These are phyloP conservation scores for Glyphotaelius pellucidus DNA, from an alignment of 2,888 invertebrate genomes.

Conservation along the genomic window DNA sequence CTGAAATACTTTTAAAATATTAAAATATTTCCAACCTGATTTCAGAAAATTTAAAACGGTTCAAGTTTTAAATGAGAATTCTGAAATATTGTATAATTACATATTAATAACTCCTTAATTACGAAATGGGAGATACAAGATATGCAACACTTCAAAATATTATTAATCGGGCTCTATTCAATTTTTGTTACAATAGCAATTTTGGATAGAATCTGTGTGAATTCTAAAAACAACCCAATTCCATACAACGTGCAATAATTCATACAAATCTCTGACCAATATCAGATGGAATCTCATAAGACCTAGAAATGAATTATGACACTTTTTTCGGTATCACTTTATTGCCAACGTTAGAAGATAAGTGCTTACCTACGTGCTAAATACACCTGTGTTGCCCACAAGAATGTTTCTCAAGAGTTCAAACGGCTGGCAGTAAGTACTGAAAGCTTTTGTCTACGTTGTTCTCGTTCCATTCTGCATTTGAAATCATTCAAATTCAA, in stretches of 20 bases:
- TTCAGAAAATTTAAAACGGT: too few relatives aligned
- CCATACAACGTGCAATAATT: slow-evolving; percentile 5
- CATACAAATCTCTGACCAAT: not conserved
- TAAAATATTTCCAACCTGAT: too few relatives aligned
- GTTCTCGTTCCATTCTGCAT: not conserved
- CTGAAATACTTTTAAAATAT: too few relatives aligned
- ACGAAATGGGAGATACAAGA: not conserved
- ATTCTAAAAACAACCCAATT: not conserved
- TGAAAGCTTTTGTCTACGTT: not conserved
- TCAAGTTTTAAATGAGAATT: not conserved
- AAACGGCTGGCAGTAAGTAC: not conserved
- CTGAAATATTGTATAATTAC: not conserved
- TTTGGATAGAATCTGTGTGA: slow-evolving; percentile 4
- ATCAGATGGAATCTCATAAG: not conserved
- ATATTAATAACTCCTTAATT: not conserved
- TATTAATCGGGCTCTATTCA: not conserved
- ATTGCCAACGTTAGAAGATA: not conserved
- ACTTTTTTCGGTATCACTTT: not conserved
- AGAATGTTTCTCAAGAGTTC: not conserved
- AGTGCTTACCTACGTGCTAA: not conserved
- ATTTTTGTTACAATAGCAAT: not conserved
- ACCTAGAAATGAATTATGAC: not conserved
- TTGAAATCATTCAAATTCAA: not conserved
- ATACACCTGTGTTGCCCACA: not conserved
- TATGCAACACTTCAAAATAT: not conserved